These are phyloP conservation scores for Rutpela maculata DNA, from an alignment of 2,888 invertebrate species.

Conservation along the genomic window DNA sequence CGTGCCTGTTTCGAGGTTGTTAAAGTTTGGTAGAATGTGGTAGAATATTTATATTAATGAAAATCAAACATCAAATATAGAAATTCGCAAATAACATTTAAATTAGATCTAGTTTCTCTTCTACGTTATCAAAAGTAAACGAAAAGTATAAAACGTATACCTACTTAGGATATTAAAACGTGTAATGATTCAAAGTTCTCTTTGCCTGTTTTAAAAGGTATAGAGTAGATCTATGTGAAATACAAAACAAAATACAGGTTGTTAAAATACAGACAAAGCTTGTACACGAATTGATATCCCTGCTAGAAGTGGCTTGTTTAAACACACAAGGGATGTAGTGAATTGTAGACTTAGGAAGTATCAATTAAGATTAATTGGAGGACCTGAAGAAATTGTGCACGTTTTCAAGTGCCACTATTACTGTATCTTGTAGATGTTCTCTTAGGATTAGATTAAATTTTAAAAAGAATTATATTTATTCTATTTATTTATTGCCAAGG, in stretches of 20 bases:
- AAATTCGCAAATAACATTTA: too few species aligned
- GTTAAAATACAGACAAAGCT: not conserved
- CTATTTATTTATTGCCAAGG: too few species aligned
- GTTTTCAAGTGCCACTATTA: not conserved
- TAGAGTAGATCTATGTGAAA: not conserved
- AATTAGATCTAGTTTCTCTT: too few species aligned
- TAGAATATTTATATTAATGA: too few species aligned
- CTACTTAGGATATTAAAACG: too few species aligned
- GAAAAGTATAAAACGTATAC: too few species aligned
- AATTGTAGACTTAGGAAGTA: not conserved
- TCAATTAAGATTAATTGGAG: constrained; percentile 7
- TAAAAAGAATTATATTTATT: not conserved
- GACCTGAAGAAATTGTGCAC: not conserved
- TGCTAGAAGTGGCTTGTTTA: not conserved
- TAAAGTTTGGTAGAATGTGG: too few species aligned
- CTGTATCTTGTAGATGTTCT: not conserved
- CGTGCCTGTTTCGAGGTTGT: too few species aligned
- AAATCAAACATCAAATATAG: too few species aligned
- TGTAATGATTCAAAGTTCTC: not conserved
- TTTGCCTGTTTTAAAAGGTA: not conserved
- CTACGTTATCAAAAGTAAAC: too few species aligned
- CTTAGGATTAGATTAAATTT: not conserved
- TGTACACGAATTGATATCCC: not conserved
- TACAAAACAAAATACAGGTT: not conserved
- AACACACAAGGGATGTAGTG: not conserved